phyloP scores from a whole-genome alignment of 2,888 invertebrate species.

The Stratiomys singularior region DNA sequence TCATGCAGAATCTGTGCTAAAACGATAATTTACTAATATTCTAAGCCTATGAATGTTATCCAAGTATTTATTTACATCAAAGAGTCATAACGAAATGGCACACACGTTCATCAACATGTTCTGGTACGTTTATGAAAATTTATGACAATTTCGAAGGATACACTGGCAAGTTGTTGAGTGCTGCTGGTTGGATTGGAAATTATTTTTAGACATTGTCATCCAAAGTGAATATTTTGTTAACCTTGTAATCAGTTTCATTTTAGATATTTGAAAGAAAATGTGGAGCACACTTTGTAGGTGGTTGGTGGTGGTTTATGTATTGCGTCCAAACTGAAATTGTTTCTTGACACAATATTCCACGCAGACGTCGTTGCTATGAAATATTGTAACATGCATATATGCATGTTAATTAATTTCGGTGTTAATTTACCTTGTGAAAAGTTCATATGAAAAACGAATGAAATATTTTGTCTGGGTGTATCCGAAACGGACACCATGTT shows the following conservation, averaged over 20 bases:
- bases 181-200: background rate
- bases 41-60: too few species aligned
- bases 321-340: background rate
- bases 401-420: background rate
- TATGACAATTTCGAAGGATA: slow-evolving; percentile 41
- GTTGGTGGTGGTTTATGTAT: background rate
- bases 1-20: too few species aligned
- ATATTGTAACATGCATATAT: background rate
- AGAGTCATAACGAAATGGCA: background rate
- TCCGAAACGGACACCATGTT: too few species aligned
- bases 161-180: slow-evolving; percentile 18
- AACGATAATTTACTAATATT: too few species aligned
- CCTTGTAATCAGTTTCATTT: slow-evolving; percentile 22
- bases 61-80: slow-evolving; percentile 6
- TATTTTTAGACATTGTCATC: slow-evolving; percentile 37
- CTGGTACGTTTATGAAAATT: slow-evolving; percentile 36
- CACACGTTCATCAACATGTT: slow-evolving; percentile 22
- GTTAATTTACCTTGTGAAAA: background rate
- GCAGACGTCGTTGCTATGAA: background rate
- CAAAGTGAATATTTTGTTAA: slow-evolving; percentile 18
- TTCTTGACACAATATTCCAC: background rate
- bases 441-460: too few species aligned
- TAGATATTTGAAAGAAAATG: background rate
- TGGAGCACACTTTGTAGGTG: background rate
- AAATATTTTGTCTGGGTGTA: too few species aligned